These are phyloP conservation scores for Heterotilapia buettikoferi DNA, from an alignment of 2,113 vertebrate species.

Conservation along the genomic window DNA sequence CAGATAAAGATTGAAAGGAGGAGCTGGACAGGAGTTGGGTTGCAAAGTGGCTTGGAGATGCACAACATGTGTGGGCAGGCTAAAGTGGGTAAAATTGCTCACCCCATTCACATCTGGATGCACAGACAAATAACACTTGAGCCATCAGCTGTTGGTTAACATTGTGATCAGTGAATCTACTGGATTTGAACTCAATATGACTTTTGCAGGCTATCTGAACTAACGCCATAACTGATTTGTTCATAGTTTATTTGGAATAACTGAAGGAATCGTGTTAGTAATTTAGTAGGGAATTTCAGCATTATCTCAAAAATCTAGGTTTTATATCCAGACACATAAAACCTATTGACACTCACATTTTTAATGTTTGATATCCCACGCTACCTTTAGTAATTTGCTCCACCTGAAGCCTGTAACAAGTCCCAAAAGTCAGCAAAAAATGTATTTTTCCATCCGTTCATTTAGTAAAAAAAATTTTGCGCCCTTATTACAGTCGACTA, in stretches of 20 bases:
- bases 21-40: background rate
- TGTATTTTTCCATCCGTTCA: background rate
- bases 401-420: background rate
- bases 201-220: background rate
- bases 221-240: background rate
- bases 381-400: background rate
- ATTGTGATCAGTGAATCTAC: background rate
- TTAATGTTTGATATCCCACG: background rate
- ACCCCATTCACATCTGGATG: background rate
- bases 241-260: background rate
- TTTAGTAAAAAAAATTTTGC: background rate
- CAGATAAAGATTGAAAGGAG: background rate
- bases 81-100: background rate
- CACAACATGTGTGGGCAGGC: background rate
- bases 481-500: fast-evolving
- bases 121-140: background rate
- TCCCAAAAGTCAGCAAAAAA: background rate
- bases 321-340: background rate
- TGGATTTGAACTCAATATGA: background rate
- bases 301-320: background rate
- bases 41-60: background rate
- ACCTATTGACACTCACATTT: fast-evolving
- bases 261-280: background rate
- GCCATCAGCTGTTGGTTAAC: background rate
- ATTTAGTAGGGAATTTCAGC: background rate